Evolutionary conservation across 2,888 invertebrate species (phyloP), one percentile per base, ranked within the genome.

Genomic region (Empis stercorea): DNA sequence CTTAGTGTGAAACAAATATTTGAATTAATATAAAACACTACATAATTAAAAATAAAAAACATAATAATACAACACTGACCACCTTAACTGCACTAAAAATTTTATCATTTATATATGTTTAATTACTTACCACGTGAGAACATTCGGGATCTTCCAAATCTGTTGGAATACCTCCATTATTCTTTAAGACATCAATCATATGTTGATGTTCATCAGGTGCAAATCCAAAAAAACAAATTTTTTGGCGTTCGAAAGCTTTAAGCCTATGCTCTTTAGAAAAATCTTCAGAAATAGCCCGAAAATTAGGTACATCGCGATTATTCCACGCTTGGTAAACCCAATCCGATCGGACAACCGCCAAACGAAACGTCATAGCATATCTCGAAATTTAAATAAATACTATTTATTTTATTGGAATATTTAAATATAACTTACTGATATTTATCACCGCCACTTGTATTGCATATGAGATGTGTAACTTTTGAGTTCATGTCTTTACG

Each of bases 281-380:
- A 48, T 76, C 73, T 51, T 84, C 82, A 55, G 80, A 76, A 34
- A 78, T 80, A 51, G 88, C 87, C 58, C 74, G 72, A 67, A 84
- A 83, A 48, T 76, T 73, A 49, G 78, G 64, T 59, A 84, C 78
- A 62, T 82, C 75, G 59, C 87, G 79, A 54, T 79, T 76, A 53
- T 85, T 80, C 96, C 96, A 97, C 53, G 87, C 81, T 52, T 82
- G 76, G 63, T 81, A 78, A 15, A 96, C 84, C 95, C 95, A 97
- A 49, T 83, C 79, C 48, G 84, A 79, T 55, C 83, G 80, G 73
- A 96, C 83, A 55, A 95, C 86, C 27, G 92, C 89, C 59, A 89
- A 79, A 48, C 87, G 82, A 71, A 93, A 87, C 48, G 87, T 86
- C 53, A 86, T 84, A 49, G 95, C 95, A 71, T 91, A 91, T 55